These are phyloP conservation scores for Eupsittula cactorum DNA, from an alignment of 2,113 vertebrate genomes.

Conservation along the genomic window DNA sequence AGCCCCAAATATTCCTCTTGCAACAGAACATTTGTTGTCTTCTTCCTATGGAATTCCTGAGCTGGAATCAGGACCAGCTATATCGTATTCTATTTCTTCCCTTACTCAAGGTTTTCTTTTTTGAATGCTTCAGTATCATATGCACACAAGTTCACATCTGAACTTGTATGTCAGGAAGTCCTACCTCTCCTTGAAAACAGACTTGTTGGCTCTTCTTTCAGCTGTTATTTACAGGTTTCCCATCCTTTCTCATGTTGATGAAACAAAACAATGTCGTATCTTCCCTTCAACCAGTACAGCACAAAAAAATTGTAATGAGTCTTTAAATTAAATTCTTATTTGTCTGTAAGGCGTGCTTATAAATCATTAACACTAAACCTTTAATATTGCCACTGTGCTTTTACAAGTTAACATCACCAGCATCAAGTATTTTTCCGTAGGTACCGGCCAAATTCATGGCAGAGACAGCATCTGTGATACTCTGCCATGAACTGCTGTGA, in stretches of 20 bases:
- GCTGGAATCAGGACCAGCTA: neutral
- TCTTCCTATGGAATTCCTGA: constrained; percentile 29
- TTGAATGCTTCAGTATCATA: neutral
- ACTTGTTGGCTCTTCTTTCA: neutral
- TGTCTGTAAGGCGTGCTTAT: neutral
- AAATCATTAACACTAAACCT: neutral
- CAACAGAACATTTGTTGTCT: constrained; percentile 35
- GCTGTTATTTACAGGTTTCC: neutral
- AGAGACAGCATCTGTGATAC: neutral
- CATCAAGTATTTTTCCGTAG: neutral
- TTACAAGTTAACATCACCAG: neutral
- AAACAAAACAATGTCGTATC: neutral
- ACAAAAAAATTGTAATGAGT: neutral
- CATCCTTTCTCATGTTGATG: neutral
- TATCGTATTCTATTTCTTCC: neutral
- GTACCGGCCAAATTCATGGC: neutral
- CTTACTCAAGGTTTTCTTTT: neutral
- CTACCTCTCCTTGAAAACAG: neutral
- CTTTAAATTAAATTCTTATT: neutral
- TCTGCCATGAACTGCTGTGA: neutral
- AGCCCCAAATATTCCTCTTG: constrained; percentile 16
- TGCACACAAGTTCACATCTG: neutral
- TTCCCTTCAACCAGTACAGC: neutral
- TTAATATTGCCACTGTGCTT: neutral
- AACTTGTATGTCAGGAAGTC: neutral